Evolutionary conservation across 2,113 vertebrate species (phyloP).

Genomic region (Montifringilla adamsi): DNA sequence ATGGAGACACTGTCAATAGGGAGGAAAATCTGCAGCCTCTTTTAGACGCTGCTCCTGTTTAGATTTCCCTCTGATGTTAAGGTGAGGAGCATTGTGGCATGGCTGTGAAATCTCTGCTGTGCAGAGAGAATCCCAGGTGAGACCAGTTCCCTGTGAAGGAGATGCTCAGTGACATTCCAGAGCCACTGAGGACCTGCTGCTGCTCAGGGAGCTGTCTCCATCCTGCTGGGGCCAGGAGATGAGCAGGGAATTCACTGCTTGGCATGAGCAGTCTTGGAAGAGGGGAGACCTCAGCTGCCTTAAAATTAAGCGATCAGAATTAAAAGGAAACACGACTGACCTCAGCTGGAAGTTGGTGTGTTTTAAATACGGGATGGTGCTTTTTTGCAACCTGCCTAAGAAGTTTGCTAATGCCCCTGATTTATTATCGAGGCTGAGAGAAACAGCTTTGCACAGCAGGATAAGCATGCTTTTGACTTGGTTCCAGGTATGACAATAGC

Average conservation of each 20-base stretch:
- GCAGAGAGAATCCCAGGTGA: background rate
- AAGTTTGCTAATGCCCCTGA: background rate
- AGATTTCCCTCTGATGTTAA: background rate
- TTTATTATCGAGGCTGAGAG: background rate
- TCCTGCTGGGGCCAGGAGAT: background rate
- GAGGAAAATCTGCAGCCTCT: background rate
- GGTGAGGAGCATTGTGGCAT: background rate
- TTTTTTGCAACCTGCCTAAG: background rate
- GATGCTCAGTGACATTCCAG: background rate
- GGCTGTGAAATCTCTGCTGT: background rate
- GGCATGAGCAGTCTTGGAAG: background rate
- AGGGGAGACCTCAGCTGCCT: background rate
- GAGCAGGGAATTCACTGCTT: background rate
- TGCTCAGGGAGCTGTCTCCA: background rate
- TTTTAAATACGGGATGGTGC: background rate
- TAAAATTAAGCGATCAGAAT: background rate
- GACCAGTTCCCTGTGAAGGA: background rate
- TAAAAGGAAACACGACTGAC: rapidly evolving
- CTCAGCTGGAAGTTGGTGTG: background rate
- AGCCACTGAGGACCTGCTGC: background rate
- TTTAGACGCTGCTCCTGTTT: background rate
- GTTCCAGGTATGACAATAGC: constrained; percentile 17
- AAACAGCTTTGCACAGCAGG: background rate
- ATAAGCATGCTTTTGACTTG: background rate
- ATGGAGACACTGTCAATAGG: background rate